Percentiles rank a stretch among this genome's conserved stretches.
Evolutionary conservation across 1,140 invertebrate genomes (phyloP).

Genomic region (Drosophila pallidifrons): DNA sequence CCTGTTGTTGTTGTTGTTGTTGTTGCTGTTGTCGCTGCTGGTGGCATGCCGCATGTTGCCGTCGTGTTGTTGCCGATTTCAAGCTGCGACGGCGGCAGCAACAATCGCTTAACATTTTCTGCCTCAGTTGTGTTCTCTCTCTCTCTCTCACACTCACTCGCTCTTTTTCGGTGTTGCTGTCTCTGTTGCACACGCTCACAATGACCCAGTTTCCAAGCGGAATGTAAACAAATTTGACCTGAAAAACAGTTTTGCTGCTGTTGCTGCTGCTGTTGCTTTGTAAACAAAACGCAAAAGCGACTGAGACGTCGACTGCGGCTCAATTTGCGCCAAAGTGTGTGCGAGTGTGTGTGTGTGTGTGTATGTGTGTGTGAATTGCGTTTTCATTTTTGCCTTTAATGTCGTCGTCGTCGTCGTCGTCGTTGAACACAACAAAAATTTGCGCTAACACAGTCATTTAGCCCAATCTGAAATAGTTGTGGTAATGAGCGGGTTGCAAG

Average conservation of each 20-base stretch:
- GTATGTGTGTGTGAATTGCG: conserved; percentile 50
- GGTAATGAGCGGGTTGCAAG: conserved; percentile 15
- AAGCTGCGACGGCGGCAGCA: conserved; percentile 56
- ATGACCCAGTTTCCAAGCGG: conserved; percentile 81
- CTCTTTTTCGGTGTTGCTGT: conserved; percentile 12
- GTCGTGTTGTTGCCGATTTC: conserved; percentile 57
- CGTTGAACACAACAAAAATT: conserved; percentile 45
- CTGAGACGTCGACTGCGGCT: conserved; percentile 61
- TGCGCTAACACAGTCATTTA: conserved; percentile 68
- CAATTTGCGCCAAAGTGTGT: conserved; percentile 35
- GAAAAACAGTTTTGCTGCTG: conserved; percentile 62
- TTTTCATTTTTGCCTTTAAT: conserved; percentile 65
- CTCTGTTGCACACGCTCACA: conserved; percentile 68
- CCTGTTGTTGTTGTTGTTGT: conserved; percentile 23
- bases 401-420: background rate
- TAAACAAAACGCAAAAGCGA: conserved; percentile 67
- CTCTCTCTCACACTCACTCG: conserved; percentile 1
- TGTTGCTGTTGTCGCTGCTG: conserved; percentile 45
- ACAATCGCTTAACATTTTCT: conserved; percentile 57
- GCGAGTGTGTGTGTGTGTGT: conserved; percentile 3
- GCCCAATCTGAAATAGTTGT: conserved; percentile 63
- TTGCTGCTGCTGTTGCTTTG: conserved; percentile 63
- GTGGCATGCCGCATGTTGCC: conserved; percentile 69
- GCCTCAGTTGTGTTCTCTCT: background rate
- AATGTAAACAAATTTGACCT: conserved; percentile 84